Evolutionary conservation across 2,113 vertebrate species (phyloP).

Genomic region (Micronycteris hirsuta): DNA sequence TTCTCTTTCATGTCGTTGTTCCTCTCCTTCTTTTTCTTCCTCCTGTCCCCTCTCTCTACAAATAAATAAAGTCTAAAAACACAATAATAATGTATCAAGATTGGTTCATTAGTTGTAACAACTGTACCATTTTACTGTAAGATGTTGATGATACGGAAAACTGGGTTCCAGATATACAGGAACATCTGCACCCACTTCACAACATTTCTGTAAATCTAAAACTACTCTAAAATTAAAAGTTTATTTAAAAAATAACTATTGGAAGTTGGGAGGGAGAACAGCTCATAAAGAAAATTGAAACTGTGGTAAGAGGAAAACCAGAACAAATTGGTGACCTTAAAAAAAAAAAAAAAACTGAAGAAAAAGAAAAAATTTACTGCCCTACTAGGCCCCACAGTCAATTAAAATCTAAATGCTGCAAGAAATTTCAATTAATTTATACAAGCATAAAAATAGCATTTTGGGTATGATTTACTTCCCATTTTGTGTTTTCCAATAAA

Average conservation of each 20-base stretch:
- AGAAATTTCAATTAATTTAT: neutral
- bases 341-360: neutral
- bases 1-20: too few species aligned
- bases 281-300: neutral
- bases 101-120: neutral
- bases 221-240: neutral
- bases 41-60: too few species aligned
- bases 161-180: neutral
- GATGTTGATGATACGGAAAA: neutral
- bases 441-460: neutral
- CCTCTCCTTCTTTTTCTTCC: too few species aligned
- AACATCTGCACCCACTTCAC: neutral
- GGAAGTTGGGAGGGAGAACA: neutral
- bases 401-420: neutral
- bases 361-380: neutral
- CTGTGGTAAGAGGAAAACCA: neutral
- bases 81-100: neutral
- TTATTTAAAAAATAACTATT: neutral
- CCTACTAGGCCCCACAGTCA: neutral
- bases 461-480: neutral
- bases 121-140: neutral
- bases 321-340: neutral
- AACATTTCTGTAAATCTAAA: neutral
- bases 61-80: too few species aligned
- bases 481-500: neutral